Conservation (phyloP, 2,797 vertebrate genomes). For the Gambusia yucatana region DNA sequence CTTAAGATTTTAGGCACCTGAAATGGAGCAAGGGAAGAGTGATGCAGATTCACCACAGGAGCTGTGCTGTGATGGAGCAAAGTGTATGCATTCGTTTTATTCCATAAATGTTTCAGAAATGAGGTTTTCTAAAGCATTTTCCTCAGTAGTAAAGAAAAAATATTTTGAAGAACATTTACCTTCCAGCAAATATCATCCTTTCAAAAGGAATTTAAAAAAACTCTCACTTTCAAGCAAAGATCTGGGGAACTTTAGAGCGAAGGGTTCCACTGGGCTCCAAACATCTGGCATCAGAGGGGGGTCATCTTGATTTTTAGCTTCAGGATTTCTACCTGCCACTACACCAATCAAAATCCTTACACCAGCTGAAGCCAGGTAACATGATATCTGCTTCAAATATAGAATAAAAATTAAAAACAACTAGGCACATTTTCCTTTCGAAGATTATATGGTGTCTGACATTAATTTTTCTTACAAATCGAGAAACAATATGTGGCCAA, state of each 20-base stretch:
- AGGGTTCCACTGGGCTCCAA: background rate
- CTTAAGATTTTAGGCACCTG: slow-evolving; percentile 48
- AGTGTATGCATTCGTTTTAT: slow-evolving; percentile 33
- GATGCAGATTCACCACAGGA: slow-evolving; percentile 37
- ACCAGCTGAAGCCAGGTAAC: background rate
- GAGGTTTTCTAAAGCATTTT: slow-evolving; percentile 43
- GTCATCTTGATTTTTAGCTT: background rate
- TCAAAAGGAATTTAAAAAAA: background rate
- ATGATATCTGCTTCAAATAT: background rate
- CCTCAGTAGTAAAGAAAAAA: slow-evolving; percentile 17
- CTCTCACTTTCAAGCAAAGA: background rate
- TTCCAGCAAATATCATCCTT: slow-evolving; percentile 14
- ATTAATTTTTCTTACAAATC: background rate
- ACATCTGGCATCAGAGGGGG: background rate
- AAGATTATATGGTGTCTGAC: background rate
- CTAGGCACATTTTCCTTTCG: background rate
- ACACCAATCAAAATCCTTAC: background rate
- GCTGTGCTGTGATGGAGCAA: slow-evolving; percentile 28
- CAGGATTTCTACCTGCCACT: background rate
- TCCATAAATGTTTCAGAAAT: slow-evolving; percentile 41
- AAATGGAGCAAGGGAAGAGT: slow-evolving; percentile 40
- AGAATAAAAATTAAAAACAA: background rate
- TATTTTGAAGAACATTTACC: slow-evolving; percentile 17
- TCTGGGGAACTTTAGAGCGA: too few species aligned
- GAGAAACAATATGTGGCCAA: background rate